Evolutionary conservation across 1,140 invertebrate species (phyloP), one percentile per base, ranked within the genome.

Genomic region (Mercenaria mercenaria): DNA sequence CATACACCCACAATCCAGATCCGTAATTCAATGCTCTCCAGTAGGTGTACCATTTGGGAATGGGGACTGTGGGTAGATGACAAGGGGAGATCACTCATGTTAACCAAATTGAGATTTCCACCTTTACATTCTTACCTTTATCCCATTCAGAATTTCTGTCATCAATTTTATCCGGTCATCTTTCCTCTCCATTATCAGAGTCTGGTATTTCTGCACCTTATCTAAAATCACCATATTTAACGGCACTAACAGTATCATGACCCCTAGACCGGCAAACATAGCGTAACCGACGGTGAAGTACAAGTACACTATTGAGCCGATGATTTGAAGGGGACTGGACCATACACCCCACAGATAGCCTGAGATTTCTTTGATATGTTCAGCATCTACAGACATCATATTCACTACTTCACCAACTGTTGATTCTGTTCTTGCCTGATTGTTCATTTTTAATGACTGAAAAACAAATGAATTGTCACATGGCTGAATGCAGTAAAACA

Each of bases 161-260:
- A 95, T 95, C 34, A 94, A 52, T 83, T 95, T 95, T 37, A 95
- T 93, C 91, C 97, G 95, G 87, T 96, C 92, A 91, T 97, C 97
- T 74, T 97, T 96, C 6, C 96, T 91, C 47, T 93, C 94, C 88
- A 92, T 92, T 23, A 82, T 20, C 20, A n/a, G 37, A 32, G 50
- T 47, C 47, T 91, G 47, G 13, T 67, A 90, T 26, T 76, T 83
- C 52, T 96, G 95, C 10, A 97, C 97, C 95, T 97, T 97, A 94
- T 97, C 98, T 0, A 98, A 98, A 89, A 99, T 97, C 69, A 98
- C 96, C 2, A 97, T 98, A 80, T 93, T 93, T 4, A 93, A n/a
- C n/a, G 98, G 98, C 91, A 99, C 98, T 47, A 99, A 96, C 81
- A 99, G 97, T 26, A 99, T 97, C 98, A 99, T 99, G 8, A 99